Evolutionary conservation across 1,140 invertebrate species (phyloP).

Genomic region (Cydia amplana): DNA sequence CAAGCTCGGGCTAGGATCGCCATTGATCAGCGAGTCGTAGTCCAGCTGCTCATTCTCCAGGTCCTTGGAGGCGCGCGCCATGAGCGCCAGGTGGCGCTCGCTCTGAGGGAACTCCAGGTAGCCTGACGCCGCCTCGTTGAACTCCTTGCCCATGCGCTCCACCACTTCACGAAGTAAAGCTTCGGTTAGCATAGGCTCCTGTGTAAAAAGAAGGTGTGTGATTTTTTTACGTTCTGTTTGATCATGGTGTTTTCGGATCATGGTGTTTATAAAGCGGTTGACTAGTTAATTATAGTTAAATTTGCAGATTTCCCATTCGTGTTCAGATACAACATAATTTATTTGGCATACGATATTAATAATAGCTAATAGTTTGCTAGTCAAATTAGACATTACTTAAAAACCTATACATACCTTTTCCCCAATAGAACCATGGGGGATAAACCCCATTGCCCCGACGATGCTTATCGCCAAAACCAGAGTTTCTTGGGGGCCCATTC

Average conservation of each 20-base stretch:
- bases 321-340: not conserved
- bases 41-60: constrained; percentile 82
- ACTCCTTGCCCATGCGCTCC: constrained; percentile 85
- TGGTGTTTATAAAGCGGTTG: no score
- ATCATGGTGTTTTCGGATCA: no score
- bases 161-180: constrained; percentile 84
- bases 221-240: not conserved
- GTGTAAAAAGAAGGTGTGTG: constrained; percentile 29
- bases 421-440: constrained; percentile 78
- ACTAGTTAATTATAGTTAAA: no score
- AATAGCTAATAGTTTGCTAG: not conserved
- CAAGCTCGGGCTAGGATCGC: constrained; percentile 86
- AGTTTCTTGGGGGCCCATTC: constrained; percentile 58
- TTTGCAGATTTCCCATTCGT: not conserved
- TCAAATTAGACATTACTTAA: not conserved
- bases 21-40: constrained; percentile 83
- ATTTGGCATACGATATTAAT: not conserved
- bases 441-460: constrained; percentile 68
- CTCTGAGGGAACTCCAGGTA: constrained; percentile 84
- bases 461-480: constrained; percentile 69
- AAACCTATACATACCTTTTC: constrained; percentile 56
- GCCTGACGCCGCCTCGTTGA: constrained; percentile 81
- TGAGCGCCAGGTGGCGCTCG: constrained; percentile 76
- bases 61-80: constrained; percentile 78
- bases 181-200: constrained; percentile 80